A percentile compares a stretch with the other conserved stretches of the same genome.
Evolutionary conservation across 2,797 vertebrate genomes (phyloP).

Genomic region (Myotis planiceps): DNA sequence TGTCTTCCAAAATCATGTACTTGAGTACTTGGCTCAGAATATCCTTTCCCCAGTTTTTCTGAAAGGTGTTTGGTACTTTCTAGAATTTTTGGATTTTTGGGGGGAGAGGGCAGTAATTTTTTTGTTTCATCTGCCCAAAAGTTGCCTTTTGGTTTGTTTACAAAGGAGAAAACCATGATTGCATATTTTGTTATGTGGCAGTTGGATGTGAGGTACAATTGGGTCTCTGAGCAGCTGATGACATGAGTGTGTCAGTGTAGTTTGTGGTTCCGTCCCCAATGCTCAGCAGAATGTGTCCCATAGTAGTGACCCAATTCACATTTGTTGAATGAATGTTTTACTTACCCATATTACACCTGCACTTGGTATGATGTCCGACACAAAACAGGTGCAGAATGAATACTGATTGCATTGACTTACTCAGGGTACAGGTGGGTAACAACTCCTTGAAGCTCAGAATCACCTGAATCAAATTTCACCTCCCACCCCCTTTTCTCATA

Average conservation of each 20-base stretch:
- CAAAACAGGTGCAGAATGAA: neutral
- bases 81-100: neutral
- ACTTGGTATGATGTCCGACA: neutral
- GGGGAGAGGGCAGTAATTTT: neutral
- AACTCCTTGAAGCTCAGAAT: neutral
- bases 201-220: neutral
- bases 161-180: neutral
- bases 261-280: neutral
- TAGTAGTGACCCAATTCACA: neutral
- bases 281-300: neutral
- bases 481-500: neutral
- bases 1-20: conserved; percentile 75
- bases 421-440: neutral
- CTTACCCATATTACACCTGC: neutral
- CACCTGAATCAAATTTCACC: neutral
- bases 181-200: neutral
- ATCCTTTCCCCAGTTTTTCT: neutral
- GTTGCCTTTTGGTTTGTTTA: neutral
- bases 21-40: conserved; percentile 46
- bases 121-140: neutral
- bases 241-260: accelerated
- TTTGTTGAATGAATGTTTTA: neutral
- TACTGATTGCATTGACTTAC: too few relatives aligned
- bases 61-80: neutral
- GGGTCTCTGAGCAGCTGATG: neutral